Percentiles rank a stretch among this genome's conserved stretches.
phyloP scores from a whole-genome alignment of 2,113 vertebrate species.

The Labrus mixtus region DNA sequence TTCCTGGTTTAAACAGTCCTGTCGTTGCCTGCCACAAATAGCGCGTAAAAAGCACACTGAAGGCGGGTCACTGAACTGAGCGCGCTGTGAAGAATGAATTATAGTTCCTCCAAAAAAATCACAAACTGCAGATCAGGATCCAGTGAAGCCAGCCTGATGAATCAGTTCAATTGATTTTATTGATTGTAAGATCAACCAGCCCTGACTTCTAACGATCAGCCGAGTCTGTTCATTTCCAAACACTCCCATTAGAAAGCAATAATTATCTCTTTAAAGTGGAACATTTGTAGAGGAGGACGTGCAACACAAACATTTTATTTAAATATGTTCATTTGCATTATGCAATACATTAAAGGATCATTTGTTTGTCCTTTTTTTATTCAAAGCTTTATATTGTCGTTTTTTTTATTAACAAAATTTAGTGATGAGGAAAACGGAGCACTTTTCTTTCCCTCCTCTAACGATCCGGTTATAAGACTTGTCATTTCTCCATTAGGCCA shows the following conservation, averaged over 20 bases:
- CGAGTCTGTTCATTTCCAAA: conserved; percentile 43
- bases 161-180: conserved; percentile 65
- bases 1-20: conserved; percentile 52
- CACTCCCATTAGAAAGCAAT: conserved; percentile 44
- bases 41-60: conserved; percentile 51
- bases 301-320: background rate
- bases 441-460: background rate
- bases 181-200: conserved; percentile 64
- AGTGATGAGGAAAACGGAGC: background rate
- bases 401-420: background rate
- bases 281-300: background rate
- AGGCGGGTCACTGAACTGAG: conserved; percentile 59
- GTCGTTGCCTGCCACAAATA: conserved; percentile 38
- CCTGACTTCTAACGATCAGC: conserved; percentile 47
- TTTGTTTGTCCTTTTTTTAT: background rate
- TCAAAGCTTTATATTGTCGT: background rate
- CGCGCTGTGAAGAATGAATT: conserved; percentile 44
- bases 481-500: background rate
- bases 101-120: conserved; percentile 32
- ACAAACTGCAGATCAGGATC: conserved; percentile 23
- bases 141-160: conserved; percentile 16
- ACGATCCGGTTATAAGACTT: background rate
- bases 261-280: conserved; percentile 42
- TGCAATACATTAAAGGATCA: background rate
- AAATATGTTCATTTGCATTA: conserved; percentile 1